phyloP scores from a whole-genome alignment of 2,888 invertebrate species.

The Polyploca ridens region DNA sequence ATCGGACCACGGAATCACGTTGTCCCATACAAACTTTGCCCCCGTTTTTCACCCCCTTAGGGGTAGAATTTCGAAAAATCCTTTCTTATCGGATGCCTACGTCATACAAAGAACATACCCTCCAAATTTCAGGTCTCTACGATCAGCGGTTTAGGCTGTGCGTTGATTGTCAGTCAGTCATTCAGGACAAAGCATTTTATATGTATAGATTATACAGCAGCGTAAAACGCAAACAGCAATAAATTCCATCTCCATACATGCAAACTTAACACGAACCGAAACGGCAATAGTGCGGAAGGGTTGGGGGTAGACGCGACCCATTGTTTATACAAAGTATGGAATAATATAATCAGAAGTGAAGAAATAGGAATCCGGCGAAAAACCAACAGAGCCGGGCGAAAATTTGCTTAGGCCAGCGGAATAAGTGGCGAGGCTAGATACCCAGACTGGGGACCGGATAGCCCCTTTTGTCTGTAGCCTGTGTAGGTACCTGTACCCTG shows the following conservation, averaged over 20 bases:
- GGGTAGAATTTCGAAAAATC: no score
- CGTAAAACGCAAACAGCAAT: slow-evolving; percentile 13
- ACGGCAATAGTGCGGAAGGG: slow-evolving; percentile 81
- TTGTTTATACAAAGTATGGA: slow-evolving; percentile 83
- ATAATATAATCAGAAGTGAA: slow-evolving; percentile 84
- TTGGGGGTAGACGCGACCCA: slow-evolving; percentile 60
- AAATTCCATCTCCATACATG: slow-evolving; percentile 52
- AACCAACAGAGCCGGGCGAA: slow-evolving; percentile 78
- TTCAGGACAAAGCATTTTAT: no score
- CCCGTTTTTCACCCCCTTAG: no score
- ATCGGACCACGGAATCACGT: no score
- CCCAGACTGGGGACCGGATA: slow-evolving; percentile 52
- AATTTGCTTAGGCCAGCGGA: slow-evolving; percentile 85
- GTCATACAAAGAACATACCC: no score
- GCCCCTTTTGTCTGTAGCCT: slow-evolving; percentile 24
- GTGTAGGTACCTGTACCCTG: slow-evolving; percentile 61
- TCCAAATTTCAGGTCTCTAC: no score
- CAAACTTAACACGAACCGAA: slow-evolving; percentile 49
- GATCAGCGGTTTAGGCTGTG: no score
- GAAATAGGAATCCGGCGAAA: slow-evolving; percentile 82
- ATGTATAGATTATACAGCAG: not conserved
- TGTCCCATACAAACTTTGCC: no score
- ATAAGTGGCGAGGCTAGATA: slow-evolving; percentile 76
- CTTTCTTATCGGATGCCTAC: no score
- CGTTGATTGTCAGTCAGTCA: no score